These are phyloP conservation scores for Ivindomyrus marchei DNA, from an alignment of 2,113 vertebrate genomes.

Conservation along the genomic window DNA sequence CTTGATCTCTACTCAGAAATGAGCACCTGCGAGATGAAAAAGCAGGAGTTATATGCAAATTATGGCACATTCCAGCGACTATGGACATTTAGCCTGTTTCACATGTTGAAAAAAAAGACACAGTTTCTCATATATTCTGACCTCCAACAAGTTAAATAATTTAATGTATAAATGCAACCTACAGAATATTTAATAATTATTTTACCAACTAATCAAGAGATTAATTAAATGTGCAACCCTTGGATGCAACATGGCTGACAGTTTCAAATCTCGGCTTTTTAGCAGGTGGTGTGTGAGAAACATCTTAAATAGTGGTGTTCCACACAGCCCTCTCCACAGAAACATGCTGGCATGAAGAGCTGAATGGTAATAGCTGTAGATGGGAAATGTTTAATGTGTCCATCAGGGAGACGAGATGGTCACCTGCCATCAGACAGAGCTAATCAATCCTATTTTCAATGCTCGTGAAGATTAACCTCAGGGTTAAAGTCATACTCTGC, in stretches of 20 bases:
- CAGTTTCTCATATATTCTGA: neutral
- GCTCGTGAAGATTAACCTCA: neutral
- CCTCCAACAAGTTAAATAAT: neutral
- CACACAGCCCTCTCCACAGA: neutral
- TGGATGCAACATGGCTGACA: neutral
- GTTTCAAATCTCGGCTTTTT: neutral
- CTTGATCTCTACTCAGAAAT: conserved; percentile 12
- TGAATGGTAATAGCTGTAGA: neutral
- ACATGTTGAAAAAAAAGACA: neutral
- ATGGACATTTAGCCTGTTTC: neutral
- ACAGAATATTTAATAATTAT: neutral
- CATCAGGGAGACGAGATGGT: neutral
- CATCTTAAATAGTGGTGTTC: neutral
- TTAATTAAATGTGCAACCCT: neutral
- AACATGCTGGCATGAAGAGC: neutral
- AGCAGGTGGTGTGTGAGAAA: neutral
- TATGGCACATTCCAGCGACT: neutral
- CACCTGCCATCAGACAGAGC: neutral
- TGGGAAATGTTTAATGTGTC: neutral
- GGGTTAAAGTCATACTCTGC: neutral
- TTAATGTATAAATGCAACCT: neutral
- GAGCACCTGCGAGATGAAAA: neutral
- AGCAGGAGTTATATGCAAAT: neutral
- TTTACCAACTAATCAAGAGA: neutral
- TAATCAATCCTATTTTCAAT: neutral